Conservation (phyloP, 2,797 vertebrate species). For the Thalassophryne amazonica region DNA sequence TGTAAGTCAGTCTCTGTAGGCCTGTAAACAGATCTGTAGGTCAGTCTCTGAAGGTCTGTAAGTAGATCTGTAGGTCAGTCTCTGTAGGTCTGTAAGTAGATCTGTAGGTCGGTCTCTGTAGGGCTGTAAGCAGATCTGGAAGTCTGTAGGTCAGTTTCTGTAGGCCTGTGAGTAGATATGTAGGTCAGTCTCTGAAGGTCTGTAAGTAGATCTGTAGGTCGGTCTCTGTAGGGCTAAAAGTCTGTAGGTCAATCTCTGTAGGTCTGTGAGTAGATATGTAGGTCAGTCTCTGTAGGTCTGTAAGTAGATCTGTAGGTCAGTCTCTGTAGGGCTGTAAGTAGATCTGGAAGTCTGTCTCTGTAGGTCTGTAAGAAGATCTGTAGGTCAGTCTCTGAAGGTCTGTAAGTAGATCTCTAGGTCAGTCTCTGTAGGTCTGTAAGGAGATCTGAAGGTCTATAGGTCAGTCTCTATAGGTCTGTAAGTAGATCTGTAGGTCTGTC, state of each 20-base stretch:
- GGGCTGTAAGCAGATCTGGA: background rate
- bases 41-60: no score
- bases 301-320: background rate
- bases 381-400: background rate
- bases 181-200: no score
- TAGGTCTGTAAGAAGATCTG: no score
- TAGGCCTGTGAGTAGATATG: background rate
- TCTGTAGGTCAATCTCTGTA: background rate
- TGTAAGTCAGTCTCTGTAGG: no score
- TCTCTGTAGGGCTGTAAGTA: background rate
- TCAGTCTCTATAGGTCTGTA: no score
- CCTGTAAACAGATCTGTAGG: no score
- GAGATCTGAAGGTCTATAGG: no score
- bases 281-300: background rate
- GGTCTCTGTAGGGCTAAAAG: background rate
- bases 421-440: no score
- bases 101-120: no score
- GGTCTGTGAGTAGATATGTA: background rate
- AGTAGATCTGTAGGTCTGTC: background rate
- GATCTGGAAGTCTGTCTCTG: background rate
- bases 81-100: no score
- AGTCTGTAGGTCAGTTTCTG: background rate
- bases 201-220: background rate
- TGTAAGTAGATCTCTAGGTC: no score
- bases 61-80: no score